phyloP scores from a whole-genome alignment of 1,140 invertebrate species.

The Aphis craccivora region DNA sequence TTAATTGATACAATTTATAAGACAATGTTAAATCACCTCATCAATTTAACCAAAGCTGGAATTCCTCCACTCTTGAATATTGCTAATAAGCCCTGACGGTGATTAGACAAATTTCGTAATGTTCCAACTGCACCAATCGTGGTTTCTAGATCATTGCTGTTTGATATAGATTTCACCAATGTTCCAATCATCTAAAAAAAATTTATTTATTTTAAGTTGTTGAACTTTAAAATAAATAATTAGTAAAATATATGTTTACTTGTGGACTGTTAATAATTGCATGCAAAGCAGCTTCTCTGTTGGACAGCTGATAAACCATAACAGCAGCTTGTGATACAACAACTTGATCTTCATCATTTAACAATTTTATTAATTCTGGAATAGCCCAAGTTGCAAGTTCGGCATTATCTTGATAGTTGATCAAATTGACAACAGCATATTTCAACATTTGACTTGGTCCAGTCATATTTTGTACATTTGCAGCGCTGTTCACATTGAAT shows the following conservation, averaged over 20 bases:
- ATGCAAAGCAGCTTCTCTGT: slow-evolving; percentile 98
- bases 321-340: slow-evolving; percentile 97
- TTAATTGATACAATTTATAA: background rate
- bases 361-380: slow-evolving; percentile 96
- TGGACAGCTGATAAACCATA: slow-evolving; percentile 98
- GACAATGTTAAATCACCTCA: slow-evolving; percentile 67
- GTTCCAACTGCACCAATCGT: slow-evolving; percentile 95
- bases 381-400: slow-evolving; percentile 96
- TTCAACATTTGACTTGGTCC: slow-evolving; percentile 97
- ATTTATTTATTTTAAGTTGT: background rate
- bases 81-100: slow-evolving; percentile 92
- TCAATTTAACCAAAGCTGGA: slow-evolving; percentile 92
- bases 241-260: slow-evolving; percentile 59
- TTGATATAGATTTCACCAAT: slow-evolving; percentile 92
- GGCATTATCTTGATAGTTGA: slow-evolving; percentile 99
- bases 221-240: background rate
- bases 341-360: slow-evolving; percentile 97
- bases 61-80: slow-evolving; percentile 99
- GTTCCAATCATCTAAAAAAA: slow-evolving; percentile 85
- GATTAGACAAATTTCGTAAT: slow-evolving; percentile 96
- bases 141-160: slow-evolving; percentile 94
- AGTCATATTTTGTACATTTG: slow-evolving; percentile 92
- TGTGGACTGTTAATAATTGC: slow-evolving; percentile 97
- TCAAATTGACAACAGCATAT: slow-evolving; percentile 98
- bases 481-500: slow-evolving; percentile 91